These are phyloP conservation scores for Sebastes schlegelii DNA, from an alignment of 2,113 vertebrate species.

Conservation along the genomic window DNA sequence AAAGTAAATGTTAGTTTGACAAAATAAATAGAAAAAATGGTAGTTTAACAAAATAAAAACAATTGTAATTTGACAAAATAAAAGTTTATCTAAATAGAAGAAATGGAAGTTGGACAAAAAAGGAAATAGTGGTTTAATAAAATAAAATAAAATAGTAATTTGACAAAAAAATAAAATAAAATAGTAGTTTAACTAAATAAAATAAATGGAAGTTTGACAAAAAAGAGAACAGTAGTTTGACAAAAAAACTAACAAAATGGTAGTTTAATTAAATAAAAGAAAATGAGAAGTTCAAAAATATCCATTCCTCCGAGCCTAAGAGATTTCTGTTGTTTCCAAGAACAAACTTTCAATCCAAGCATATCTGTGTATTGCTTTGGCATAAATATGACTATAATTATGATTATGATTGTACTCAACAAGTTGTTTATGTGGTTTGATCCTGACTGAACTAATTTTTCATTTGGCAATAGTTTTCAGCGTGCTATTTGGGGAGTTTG, in stretches of 20 bases:
- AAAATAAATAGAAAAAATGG: not conserved
- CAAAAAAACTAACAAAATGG: not conserved
- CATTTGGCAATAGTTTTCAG: constrained; percentile 23
- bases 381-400: not conserved
- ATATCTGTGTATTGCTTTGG: not conserved
- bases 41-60: not conserved
- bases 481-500: constrained; percentile 38
- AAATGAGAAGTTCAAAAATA: not conserved
- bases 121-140: not conserved
- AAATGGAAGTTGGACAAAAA: not conserved
- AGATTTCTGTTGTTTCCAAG: not conserved
- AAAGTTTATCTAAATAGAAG: not conserved
- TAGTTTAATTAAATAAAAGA: not conserved
- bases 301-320: not conserved
- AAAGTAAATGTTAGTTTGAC: too few species aligned
- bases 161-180: not conserved
- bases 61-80: not conserved
- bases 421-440: constrained; percentile 62
- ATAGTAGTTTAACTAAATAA: not conserved
- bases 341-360: not conserved
- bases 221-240: not conserved
- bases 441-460: constrained; percentile 40
- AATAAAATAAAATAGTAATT: not conserved
- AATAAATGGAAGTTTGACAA: not conserved
- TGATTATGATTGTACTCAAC: not conserved